phyloP scores from a whole-genome alignment of 2,113 vertebrate genomes.

The Formicarius rufipectus region DNA sequence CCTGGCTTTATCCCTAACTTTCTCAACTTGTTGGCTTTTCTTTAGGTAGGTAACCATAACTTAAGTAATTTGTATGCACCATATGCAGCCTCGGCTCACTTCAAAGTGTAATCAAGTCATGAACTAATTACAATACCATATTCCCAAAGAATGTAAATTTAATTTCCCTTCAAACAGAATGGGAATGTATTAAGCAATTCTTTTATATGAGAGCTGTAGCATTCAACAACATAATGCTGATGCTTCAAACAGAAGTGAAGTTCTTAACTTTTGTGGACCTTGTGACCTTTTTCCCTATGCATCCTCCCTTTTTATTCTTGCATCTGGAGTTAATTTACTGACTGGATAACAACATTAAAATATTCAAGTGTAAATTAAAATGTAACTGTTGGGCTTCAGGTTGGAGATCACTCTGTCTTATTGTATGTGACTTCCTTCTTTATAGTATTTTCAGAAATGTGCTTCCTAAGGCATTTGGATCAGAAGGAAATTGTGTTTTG shows the following conservation, averaged over 20 bases:
- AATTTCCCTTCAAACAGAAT: constrained; percentile 70
- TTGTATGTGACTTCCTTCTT: constrained; percentile 4
- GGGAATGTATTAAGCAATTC: constrained; percentile 56
- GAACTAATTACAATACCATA: constrained; percentile 71
- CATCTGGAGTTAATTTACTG: constrained; percentile 57
- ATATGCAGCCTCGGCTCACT: constrained; percentile 44
- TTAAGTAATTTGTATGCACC: constrained; percentile 59
- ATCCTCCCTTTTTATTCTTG: constrained; percentile 40
- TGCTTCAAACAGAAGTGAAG: constrained; percentile 41
- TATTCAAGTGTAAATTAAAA: constrained; percentile 58
- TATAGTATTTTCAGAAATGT: neutral
- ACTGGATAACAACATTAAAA: constrained; percentile 53
- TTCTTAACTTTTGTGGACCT: constrained; percentile 52
- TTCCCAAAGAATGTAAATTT: constrained; percentile 76
- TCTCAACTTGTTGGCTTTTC: constrained; percentile 24
- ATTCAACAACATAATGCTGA: constrained; percentile 52
- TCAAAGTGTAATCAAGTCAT: constrained; percentile 75
- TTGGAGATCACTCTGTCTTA: neutral
- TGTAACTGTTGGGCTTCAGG: constrained; percentile 10
- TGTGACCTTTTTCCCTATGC: constrained; percentile 31
- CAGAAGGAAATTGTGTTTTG: neutral
- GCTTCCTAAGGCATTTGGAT: constrained; percentile 21
- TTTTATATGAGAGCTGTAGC: constrained; percentile 42
- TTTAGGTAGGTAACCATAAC: constrained; percentile 48
- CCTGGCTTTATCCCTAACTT: constrained; percentile 26